Conservation (phyloP, 2,797 vertebrate species). For the Limnodromus scolopaceus region DNA sequence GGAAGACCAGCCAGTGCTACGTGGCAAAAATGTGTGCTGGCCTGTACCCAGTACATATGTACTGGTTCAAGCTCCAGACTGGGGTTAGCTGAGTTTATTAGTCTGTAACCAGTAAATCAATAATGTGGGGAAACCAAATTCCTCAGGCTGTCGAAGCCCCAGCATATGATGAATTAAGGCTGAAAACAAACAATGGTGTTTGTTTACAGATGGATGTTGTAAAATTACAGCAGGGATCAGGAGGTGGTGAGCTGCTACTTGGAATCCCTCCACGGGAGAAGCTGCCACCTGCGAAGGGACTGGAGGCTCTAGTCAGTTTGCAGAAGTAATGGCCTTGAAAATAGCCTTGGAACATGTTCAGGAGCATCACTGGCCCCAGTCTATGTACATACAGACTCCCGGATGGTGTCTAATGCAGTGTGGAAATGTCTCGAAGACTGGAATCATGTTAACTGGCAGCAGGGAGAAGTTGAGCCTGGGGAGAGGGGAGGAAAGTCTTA, state of each 20-base stretch:
- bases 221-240: conserved; percentile 21
- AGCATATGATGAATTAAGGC: neutral
- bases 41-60: neutral
- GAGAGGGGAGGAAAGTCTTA: neutral
- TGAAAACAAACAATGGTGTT: neutral
- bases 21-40: neutral
- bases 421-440: neutral
- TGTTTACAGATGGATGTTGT: conserved; percentile 5
- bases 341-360: conserved; percentile 44
- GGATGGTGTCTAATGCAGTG: neutral
- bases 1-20: neutral
- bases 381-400: neutral
- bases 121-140: neutral
- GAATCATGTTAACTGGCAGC: neutral
- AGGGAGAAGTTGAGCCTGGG: neutral
- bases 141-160: neutral
- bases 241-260: conserved; percentile 20
- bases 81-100: neutral
- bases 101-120: neutral
- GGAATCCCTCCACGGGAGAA: neutral
- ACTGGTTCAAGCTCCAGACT: neutral
- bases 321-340: conserved; percentile 60
- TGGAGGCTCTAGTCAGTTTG: conserved; percentile 21
- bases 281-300: conserved; percentile 5
- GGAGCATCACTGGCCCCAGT: neutral